phyloP scores from a whole-genome alignment of 2,888 invertebrate species.

The Hypolimnas misippus region DNA sequence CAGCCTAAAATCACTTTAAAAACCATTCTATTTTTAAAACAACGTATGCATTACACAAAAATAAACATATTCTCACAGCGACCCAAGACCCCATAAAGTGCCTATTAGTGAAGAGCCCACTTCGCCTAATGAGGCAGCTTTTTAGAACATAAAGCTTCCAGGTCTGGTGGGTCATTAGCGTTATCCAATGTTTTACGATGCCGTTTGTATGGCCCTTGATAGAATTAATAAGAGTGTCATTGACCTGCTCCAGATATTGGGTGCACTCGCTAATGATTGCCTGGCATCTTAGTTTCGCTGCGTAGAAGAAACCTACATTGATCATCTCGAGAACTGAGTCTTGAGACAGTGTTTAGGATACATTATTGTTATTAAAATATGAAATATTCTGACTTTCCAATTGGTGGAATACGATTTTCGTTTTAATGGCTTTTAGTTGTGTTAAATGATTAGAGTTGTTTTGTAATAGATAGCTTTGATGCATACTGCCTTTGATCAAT shows the following conservation, averaged over 20 bases:
- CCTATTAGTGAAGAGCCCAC: constrained; percentile 36
- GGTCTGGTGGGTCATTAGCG: constrained; percentile 29
- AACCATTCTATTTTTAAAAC: neutral
- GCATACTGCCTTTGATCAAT: too few species aligned
- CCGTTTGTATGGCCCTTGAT: constrained; percentile 17
- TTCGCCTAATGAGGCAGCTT: constrained; percentile 41
- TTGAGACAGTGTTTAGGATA: too few species aligned
- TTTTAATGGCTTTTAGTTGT: too few species aligned
- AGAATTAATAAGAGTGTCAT: constrained; percentile 22
- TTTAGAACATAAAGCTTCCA: constrained; percentile 38
- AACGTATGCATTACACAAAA: neutral
- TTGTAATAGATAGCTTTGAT: too few species aligned
- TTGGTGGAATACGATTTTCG: too few species aligned
- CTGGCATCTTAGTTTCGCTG: neutral
- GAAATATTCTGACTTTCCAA: too few species aligned
- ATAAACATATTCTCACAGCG: constrained; percentile 16
- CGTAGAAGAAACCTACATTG: neutral
- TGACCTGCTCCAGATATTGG: constrained; percentile 4
- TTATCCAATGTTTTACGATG: constrained; percentile 23
- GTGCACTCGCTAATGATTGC: neutral
- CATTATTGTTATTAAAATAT: too few species aligned
- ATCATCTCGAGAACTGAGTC: neutral
- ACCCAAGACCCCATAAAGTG: constrained; percentile 27
- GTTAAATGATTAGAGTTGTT: too few species aligned
- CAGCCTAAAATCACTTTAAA: neutral